A percentile compares a stretch with the other conserved stretches of the same genome.
Evolutionary conservation across 2,113 vertebrate genomes (phyloP).

Genomic region (Macaca fascicularis): T2T-MFA8v1.1 NC_088379.1:30200501-30201000

Average conservation of each 20-base stretch:
- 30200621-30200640: background rate
- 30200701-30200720: background rate
- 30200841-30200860: background rate
- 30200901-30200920: background rate
- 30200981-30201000: slow-evolving; percentile 34
- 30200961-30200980: background rate
- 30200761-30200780: background rate
- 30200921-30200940: background rate
- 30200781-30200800: background rate
- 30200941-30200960: background rate
- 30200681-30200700: background rate
- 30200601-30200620: background rate
- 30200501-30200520: background rate
- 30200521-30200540: background rate
- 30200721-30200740: background rate
- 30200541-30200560: background rate
- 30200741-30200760: background rate
- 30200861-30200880: background rate
- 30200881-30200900: background rate
- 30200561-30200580: background rate
- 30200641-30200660: background rate
- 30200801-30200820: background rate
- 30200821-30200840: background rate
- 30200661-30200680: background rate
- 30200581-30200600: background rate